Conservation (phyloP, 2,113 vertebrate genomes). For the Petrocephalus zakoni region DNA sequence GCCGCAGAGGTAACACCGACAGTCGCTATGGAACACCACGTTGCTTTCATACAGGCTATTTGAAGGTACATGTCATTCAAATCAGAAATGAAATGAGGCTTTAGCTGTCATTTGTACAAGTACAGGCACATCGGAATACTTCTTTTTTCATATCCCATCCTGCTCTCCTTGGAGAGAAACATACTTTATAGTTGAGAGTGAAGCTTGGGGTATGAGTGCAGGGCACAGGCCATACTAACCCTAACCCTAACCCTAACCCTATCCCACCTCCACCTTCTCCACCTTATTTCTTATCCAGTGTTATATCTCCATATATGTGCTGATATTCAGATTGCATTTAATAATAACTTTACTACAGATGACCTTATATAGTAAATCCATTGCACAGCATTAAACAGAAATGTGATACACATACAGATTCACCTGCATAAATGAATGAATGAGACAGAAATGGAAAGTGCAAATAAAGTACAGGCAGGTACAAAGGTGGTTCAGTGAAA, state of each 20-base stretch:
- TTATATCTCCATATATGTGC: too few species aligned
- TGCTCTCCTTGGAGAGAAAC: background rate
- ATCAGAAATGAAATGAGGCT: background rate
- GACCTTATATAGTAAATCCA: too few species aligned
- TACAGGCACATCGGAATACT: background rate
- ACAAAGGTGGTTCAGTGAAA: too few species aligned
- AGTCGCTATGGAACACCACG: background rate
- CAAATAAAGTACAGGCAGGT: background rate
- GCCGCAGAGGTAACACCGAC: conserved; percentile 77
- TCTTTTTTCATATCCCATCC: background rate
- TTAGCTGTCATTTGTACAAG: background rate
- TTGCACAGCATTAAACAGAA: too few species aligned
- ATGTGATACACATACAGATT: background rate
- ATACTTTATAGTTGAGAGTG: background rate
- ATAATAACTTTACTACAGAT: too few species aligned
- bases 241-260: too few species aligned
- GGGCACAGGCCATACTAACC: too few species aligned
- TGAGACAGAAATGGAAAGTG: background rate
- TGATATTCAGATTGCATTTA: too few species aligned
- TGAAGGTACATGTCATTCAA: background rate
- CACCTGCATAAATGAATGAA: background rate
- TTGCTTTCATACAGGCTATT: background rate
- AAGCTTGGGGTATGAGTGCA: too few species aligned
- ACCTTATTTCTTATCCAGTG: too few species aligned
- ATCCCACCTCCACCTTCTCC: too few species aligned